These are phyloP conservation scores for Hirtodrosophila confusa DNA, from an alignment of 2,888 invertebrate species.

Conservation along the genomic window DNA sequence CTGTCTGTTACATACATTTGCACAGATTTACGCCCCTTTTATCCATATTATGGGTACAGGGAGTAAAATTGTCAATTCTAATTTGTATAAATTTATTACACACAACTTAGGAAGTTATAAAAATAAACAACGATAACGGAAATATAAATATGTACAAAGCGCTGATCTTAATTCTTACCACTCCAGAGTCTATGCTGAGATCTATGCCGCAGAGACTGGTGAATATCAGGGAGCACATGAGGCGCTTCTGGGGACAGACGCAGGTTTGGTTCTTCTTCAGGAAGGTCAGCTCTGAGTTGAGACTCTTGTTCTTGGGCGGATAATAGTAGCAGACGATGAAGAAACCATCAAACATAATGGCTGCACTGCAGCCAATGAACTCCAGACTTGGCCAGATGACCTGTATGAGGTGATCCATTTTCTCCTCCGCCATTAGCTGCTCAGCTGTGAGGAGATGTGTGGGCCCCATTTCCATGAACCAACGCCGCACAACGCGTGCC, in stretches of 20 bases:
- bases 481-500: constrained; percentile 34
- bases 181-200: constrained; percentile 5
- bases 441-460: background rate
- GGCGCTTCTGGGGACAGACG: constrained; percentile 21
- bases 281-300: constrained; percentile 1
- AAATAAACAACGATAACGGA: background rate
- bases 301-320: constrained; percentile 13
- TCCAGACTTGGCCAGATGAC: constrained; percentile 44
- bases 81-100: background rate
- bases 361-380: constrained; percentile 49
- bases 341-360: constrained; percentile 51
- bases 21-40: no score
- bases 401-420: constrained; percentile 19
- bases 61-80: background rate
- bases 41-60: no score
- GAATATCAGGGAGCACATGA: constrained; percentile 43
- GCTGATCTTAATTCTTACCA: background rate
- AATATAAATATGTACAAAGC: fast-evolving
- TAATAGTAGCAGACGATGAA: constrained; percentile 55
- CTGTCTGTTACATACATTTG: no score
- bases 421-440: background rate
- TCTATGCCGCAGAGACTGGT: constrained; percentile 49
- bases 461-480: constrained; percentile 30
- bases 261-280: constrained; percentile 7
- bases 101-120: background rate